These are phyloP conservation scores for Tympanuchus pallidicinctus DNA, from an alignment of 2,113 vertebrate genomes.

Conservation along the genomic window DNA sequence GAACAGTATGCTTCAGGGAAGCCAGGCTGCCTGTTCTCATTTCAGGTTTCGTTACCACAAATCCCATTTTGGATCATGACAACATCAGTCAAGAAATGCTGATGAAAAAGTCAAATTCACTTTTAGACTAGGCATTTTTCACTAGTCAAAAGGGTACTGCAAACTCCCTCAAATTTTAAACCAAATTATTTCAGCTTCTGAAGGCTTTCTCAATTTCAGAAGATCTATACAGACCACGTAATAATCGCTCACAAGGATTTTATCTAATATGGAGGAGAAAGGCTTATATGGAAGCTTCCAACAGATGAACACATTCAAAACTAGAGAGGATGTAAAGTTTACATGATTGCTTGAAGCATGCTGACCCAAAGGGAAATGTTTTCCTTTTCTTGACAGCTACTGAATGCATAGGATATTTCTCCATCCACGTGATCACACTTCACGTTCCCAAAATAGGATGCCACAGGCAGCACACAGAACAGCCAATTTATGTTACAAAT, in stretches of 20 bases:
- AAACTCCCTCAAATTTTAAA: conserved; percentile 5
- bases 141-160: neutral
- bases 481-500: neutral
- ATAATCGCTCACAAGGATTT: neutral
- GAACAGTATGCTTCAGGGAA: neutral
- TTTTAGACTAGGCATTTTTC: neutral
- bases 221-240: neutral
- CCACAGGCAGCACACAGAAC: neutral
- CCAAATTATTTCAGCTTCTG: neutral
- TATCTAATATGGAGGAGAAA: neutral
- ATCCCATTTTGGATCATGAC: neutral
- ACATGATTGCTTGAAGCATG: neutral
- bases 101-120: neutral
- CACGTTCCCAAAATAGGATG: neutral
- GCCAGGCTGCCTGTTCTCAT: neutral
- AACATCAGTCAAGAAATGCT: neutral
- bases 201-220: neutral
- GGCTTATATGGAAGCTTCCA: neutral
- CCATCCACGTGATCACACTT: neutral
- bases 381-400: neutral
- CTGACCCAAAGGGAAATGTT: neutral
- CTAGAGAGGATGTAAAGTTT: neutral
- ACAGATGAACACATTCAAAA: neutral
- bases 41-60: neutral
- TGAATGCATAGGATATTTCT: neutral